Conservation (phyloP, 2,888 invertebrate genomes). For the Drosophila phalerata region DNA sequence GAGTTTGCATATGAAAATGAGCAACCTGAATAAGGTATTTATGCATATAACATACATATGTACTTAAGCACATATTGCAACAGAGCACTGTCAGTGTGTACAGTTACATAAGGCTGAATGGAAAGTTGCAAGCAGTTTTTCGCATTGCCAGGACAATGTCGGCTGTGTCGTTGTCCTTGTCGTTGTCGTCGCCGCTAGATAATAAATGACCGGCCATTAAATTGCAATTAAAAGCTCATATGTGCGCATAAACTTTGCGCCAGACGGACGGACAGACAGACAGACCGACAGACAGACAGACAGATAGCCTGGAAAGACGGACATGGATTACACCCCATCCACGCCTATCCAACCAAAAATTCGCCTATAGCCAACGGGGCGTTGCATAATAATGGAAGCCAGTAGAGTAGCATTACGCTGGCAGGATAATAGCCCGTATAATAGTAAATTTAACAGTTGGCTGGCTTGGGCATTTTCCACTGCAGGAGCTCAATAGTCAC, state of each 20-base stretch:
- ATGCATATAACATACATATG: conserved; percentile 16
- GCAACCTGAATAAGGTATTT: conserved; percentile 9
- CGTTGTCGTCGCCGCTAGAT: conserved; percentile 78
- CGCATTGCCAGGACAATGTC: conserved; percentile 62
- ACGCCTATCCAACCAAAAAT: conserved; percentile 46
- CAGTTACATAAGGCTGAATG: conserved; percentile 43
- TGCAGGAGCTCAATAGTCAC: conserved; percentile 40
- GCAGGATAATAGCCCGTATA: conserved; percentile 79
- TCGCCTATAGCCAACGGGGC: conserved; percentile 60
- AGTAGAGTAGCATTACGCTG: conserved; percentile 42
- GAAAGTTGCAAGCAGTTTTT: conserved; percentile 58
- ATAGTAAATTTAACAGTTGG: conserved; percentile 81
- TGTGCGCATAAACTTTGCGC: conserved; percentile 80
- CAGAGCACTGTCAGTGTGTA: conserved; percentile 17
- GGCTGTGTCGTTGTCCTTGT: conserved; percentile 39
- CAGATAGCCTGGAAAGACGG: conserved; percentile 29
- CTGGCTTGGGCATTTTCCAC: conserved; percentile 59
- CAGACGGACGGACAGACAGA: conserved; percentile 36
- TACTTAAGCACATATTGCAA: conserved; percentile 19
- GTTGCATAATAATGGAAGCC: conserved; percentile 68
- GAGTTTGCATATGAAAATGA: conserved; percentile 25
- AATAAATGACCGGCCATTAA: conserved; percentile 84
- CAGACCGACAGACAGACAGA: conserved; percentile 27
- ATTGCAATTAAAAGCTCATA: conserved; percentile 85
- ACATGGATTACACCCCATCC: conserved; percentile 16